These are phyloP conservation scores for Sipunculus nudus DNA, from an alignment of 2,888 invertebrate species.

Conservation along the genomic window DNA sequence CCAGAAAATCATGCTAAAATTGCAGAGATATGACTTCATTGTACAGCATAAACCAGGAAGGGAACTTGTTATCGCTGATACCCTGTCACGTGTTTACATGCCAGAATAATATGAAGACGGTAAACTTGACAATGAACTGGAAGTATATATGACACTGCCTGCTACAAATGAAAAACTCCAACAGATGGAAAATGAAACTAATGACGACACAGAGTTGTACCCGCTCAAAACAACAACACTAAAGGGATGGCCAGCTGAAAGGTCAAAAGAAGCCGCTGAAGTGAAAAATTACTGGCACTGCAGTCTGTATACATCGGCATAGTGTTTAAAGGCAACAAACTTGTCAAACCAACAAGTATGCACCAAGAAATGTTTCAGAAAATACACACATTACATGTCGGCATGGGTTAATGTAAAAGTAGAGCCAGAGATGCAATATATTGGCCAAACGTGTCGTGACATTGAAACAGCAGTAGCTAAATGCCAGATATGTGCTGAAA, in stretches of 20 bases:
- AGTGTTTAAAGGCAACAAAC: slow-evolving; percentile 9
- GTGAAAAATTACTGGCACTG: neutral
- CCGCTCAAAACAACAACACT: neutral
- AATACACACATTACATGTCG: slow-evolving; percentile 18
- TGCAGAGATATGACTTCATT: neutral
- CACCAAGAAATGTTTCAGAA: slow-evolving; percentile 12
- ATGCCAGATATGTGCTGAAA: neutral
- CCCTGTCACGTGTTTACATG: neutral
- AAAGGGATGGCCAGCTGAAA: slow-evolving; percentile 14
- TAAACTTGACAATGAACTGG: neutral
- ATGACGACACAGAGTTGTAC: slow-evolving; percentile 4
- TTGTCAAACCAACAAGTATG: slow-evolving; percentile 17
- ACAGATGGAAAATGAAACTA: neutral
- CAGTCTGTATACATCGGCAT: slow-evolving; percentile 6
- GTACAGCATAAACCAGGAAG: neutral
- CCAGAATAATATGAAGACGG: neutral
- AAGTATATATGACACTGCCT: neutral
- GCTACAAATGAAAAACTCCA: neutral
- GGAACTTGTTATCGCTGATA: neutral
- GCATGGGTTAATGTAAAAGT: slow-evolving; percentile 5
- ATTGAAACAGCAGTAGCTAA: neutral
- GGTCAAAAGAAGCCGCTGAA: neutral
- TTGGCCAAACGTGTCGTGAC: slow-evolving; percentile 10
- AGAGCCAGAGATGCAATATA: slow-evolving; percentile 15
- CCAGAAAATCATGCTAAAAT: slow-evolving; percentile 1